Conservation (phyloP, 2,797 vertebrate genomes). For the Borostomias antarcticus region DNA sequence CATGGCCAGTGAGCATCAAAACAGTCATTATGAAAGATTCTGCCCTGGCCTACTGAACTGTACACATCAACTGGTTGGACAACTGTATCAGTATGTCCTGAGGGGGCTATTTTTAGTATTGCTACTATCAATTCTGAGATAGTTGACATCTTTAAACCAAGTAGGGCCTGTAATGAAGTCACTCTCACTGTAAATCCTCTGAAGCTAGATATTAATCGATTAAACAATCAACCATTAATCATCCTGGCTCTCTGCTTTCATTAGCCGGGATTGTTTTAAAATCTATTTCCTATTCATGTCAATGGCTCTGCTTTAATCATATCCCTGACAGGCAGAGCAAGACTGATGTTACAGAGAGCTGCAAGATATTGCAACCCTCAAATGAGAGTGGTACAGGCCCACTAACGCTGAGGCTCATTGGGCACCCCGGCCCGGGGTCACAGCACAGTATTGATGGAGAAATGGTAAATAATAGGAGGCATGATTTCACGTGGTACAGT, state of each 20-base stretch:
- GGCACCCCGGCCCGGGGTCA: slow-evolving; percentile 23
- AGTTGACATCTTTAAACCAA: slow-evolving; percentile 47
- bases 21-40: no score
- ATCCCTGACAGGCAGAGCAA: slow-evolving; percentile 45
- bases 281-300: slow-evolving; percentile 78
- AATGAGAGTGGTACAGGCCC: slow-evolving; percentile 28
- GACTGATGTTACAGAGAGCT: slow-evolving; percentile 47
- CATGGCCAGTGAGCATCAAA: not conserved
- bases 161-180: slow-evolving; percentile 52
- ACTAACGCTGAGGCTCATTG: slow-evolving; percentile 53
- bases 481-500: slow-evolving; percentile 2
- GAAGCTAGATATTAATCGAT: slow-evolving; percentile 67
- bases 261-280: slow-evolving; percentile 73
- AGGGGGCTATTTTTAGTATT: not conserved
- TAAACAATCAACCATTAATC: slow-evolving; percentile 75
- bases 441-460: slow-evolving; percentile 24
- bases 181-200: slow-evolving; percentile 50
- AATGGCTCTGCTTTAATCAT: slow-evolving; percentile 66
- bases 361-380: slow-evolving; percentile 46
- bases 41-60: not conserved
- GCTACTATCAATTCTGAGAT: slow-evolving; percentile 27
- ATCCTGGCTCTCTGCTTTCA: slow-evolving; percentile 74
- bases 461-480: slow-evolving; percentile 23
- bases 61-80: not conserved
- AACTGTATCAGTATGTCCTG: not conserved